Percentiles rank a stretch among this genome's conserved stretches.
Conservation (phyloP, 2,888 invertebrate species). For the Pantelozetes paolii region DNA sequence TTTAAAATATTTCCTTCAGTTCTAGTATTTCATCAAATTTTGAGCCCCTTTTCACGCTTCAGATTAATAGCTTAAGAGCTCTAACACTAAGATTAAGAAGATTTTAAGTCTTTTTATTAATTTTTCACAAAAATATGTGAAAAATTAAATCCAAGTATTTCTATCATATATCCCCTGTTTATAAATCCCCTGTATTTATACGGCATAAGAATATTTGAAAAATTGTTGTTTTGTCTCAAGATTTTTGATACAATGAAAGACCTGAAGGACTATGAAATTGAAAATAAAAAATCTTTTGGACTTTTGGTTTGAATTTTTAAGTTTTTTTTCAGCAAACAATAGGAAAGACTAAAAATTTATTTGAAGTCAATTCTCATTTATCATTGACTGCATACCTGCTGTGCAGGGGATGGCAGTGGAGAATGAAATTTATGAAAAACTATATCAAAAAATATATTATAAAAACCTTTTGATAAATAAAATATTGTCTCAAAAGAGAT, state of each 20-base stretch:
- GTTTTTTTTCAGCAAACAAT: neutral
- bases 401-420: slow-evolving; percentile 16
- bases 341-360: neutral
- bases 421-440: slow-evolving; percentile 12
- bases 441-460: neutral
- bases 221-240: neutral
- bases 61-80: slow-evolving; percentile 21
- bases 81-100: slow-evolving; percentile 10
- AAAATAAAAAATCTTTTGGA: neutral
- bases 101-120: neutral
- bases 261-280: neutral
- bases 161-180: neutral
- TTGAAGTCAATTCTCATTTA: slow-evolving; percentile 23
- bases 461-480: neutral
- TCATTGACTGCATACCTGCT: slow-evolving; percentile 18
- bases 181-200: neutral
- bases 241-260: neutral
- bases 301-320: too few species aligned
- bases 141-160: neutral
- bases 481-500: neutral
- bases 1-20: too few species aligned
- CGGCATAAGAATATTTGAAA: neutral
- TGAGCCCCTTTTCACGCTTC: neutral
- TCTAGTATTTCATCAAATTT: too few species aligned
- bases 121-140: neutral